These are phyloP conservation scores for Benitochromis conjunctus DNA, from an alignment of 2,113 vertebrate genomes.

Conservation along the genomic window DNA sequence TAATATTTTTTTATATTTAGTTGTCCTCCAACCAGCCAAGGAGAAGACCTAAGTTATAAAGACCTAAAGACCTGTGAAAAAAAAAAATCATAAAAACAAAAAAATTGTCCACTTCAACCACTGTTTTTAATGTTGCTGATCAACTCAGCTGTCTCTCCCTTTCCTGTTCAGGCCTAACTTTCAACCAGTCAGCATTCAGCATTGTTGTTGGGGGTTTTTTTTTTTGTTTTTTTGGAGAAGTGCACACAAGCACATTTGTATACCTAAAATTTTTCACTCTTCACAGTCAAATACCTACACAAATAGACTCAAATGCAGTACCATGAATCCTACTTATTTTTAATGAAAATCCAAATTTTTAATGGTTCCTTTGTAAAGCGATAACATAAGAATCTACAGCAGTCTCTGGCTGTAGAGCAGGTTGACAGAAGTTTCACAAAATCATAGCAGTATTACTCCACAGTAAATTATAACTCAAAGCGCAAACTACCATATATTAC, in stretches of 20 bases:
- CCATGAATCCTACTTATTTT: not conserved
- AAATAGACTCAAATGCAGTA: not conserved
- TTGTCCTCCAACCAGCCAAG: not conserved
- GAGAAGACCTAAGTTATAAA: not conserved
- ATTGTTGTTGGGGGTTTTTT: not conserved
- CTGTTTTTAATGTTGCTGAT: not conserved
- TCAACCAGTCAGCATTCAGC: not conserved
- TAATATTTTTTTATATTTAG: not conserved
- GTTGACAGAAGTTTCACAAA: not conserved
- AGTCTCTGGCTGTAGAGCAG: not conserved
- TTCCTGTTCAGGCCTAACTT: not conserved
- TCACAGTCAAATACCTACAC: not conserved
- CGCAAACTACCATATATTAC: not conserved
- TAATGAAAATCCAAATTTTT: not conserved
- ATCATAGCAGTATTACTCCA: not conserved
- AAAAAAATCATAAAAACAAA: not conserved
- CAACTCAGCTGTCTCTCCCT: not conserved
- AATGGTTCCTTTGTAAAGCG: not conserved
- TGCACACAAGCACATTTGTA: not conserved
- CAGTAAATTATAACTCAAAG: not conserved
- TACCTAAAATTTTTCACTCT: not conserved
- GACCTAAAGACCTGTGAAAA: not conserved
- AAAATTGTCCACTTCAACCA: not conserved
- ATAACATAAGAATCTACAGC: not conserved
- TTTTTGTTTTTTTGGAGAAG: not conserved